These are phyloP conservation scores for Pantherophis guttatus DNA, from an alignment of 2,113 vertebrate species.

Conservation along the genomic window DNA sequence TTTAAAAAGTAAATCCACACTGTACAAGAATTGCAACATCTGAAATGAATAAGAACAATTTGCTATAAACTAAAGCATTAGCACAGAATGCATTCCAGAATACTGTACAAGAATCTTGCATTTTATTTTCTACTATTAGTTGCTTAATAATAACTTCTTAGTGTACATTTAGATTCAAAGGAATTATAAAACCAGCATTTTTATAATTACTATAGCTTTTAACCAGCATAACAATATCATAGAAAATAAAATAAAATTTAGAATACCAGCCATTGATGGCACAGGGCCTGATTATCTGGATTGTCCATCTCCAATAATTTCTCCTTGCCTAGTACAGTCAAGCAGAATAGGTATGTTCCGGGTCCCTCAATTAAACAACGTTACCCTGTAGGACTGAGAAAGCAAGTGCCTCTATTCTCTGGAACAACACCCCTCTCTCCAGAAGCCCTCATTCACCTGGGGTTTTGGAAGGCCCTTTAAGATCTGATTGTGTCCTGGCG, in stretches of 20 bases:
- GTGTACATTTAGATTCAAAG: background rate
- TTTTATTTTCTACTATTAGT: background rate
- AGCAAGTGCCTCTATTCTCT: too few relatives aligned
- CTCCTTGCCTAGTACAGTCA: too few relatives aligned
- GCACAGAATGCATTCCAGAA: background rate
- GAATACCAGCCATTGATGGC: background rate
- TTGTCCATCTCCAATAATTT: background rate
- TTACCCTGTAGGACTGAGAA: too few relatives aligned
- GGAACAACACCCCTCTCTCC: too few relatives aligned
- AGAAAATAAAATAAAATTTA: background rate
- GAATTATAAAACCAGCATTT: background rate
- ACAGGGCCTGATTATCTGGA: background rate
- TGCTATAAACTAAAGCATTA: background rate
- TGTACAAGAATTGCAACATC: background rate
- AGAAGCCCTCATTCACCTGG: too few relatives aligned
- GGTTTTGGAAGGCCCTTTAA: too few relatives aligned
- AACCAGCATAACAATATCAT: background rate
- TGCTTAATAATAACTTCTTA: background rate
- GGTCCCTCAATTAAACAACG: too few relatives aligned
- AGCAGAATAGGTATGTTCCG: too few relatives aligned
- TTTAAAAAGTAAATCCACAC: background rate
- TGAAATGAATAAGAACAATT: background rate
- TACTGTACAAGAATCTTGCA: background rate
- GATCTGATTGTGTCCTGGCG: too few relatives aligned
- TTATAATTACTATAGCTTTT: background rate